Evolutionary conservation across 53 echinoderm and acorn worm species (phyloP), one percentile per base, ranked within the genome.

Genomic region (Hippasteria phrygiana): DNA sequence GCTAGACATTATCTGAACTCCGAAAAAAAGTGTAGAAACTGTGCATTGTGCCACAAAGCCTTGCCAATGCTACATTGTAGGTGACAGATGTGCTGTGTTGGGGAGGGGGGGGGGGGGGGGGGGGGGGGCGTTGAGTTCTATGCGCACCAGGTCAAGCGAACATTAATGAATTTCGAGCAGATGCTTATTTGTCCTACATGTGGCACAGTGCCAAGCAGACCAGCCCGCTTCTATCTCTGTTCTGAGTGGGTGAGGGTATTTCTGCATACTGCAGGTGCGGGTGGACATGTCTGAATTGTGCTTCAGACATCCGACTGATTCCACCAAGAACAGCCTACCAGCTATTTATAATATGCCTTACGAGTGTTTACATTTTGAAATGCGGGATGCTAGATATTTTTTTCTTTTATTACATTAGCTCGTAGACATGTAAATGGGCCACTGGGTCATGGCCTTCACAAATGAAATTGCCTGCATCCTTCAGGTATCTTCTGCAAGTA

Each of bases 111-210:
- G n/a, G n/a, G n/a, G n/a, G n/a, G n/a, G n/a, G n/a, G n/a, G n/a
- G n/a, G n/a, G n/a, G n/a, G n/a, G n/a, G n/a, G n/a, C n/a, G n/a
- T n/a, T 67, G 69, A 36, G 4, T 0, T 11, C 4, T 13, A 67
- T 18, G 20, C 59, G 1, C 37, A 36, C 16, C 3, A 73, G 73
- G 73, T 73, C 73, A 73, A 43, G 73, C 73, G 73, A 73, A 73
- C 73, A 43, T 73, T 41, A 34, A 73, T n/a, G 43, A 73, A 42
- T 33, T 22, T 11, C 32, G 27, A 5, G 34, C 69, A 67, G 34
- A 33, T 31, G 69, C 59, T 59, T 59, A 0, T 59, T 56, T 59
- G n/a, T 59, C 26, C 59, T 59, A 26, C 4, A 3, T 59, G 59
- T 24, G 26, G 59, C 59, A 59, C 17, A 1, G 59, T 26, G 26